phyloP scores from a whole-genome alignment of 2,113 vertebrate genomes.

The Vulpes vulpes region DNA sequence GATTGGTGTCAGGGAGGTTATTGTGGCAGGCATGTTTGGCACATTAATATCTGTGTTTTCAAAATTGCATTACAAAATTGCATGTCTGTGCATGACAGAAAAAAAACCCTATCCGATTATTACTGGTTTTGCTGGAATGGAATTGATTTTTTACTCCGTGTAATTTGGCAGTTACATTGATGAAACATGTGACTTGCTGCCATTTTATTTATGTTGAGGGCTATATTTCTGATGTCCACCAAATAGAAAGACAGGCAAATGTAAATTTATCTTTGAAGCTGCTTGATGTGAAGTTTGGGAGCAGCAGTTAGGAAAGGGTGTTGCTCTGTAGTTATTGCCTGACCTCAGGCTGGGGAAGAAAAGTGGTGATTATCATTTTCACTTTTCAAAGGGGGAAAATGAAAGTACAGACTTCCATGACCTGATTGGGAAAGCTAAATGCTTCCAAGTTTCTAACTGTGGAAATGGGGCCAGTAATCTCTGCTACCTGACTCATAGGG shows the following conservation, averaged over 20 bases:
- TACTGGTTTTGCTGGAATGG: constrained; percentile 71
- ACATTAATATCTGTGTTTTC: constrained; percentile 69
- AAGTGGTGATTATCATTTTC: constrained; percentile 64
- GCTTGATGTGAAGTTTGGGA: neutral
- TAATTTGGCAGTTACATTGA: constrained; percentile 67
- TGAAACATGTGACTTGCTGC: constrained; percentile 60
- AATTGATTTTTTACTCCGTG: constrained; percentile 72
- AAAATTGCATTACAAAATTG: constrained; percentile 54
- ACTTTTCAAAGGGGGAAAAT: constrained; percentile 62
- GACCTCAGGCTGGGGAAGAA: neutral
- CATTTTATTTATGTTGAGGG: constrained; percentile 67
- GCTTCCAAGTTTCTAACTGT: constrained; percentile 72
- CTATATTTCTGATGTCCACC: constrained; percentile 64
- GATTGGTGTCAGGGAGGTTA: constrained; percentile 70
- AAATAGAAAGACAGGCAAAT: constrained; percentile 57
- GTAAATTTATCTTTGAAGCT: constrained; percentile 58
- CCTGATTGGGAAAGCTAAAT: constrained; percentile 65
- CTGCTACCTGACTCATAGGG: constrained; percentile 71
- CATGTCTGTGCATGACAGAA: constrained; percentile 4
- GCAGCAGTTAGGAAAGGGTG: neutral
- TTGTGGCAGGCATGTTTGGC: neutral
- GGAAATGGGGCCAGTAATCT: constrained; percentile 74
- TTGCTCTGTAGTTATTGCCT: neutral
- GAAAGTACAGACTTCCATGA: constrained; percentile 54
- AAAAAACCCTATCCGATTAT: constrained; percentile 53